phyloP scores from a whole-genome alignment of 30 jellyfish, hydroid and myxozoan genomes.

The Aurelia sp. region DNA sequence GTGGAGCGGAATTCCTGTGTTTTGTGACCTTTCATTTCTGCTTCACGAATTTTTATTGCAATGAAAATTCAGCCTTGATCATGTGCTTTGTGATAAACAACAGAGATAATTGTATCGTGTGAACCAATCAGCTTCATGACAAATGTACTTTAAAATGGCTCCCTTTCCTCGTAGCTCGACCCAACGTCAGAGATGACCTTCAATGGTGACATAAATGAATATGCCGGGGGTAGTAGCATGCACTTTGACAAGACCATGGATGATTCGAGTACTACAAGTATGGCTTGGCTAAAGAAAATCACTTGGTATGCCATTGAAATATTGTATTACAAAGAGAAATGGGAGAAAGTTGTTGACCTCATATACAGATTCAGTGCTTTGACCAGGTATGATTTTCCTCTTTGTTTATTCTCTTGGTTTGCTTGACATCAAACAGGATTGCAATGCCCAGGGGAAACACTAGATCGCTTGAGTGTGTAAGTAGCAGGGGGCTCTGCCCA shows the following conservation, averaged over 20 bases:
- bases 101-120: no score
- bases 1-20: no score
- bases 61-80: no score
- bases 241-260: slow-evolving; percentile 56
- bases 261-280: slow-evolving; percentile 40
- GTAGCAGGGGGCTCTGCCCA: no score
- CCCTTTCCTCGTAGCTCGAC: background rate
- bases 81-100: no score
- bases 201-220: slow-evolving; percentile 29
- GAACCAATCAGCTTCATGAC: no score
- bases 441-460: no score
- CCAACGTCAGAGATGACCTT: slow-evolving; percentile 12
- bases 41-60: no score
- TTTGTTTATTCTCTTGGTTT: background rate
- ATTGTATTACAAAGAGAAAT: slow-evolving; percentile 80
- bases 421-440: no score
- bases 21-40: no score
- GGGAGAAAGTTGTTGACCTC: slow-evolving; percentile 76
- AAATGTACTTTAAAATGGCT: no score
- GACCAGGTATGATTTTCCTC: slow-evolving; percentile 60
- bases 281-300: slow-evolving; percentile 67
- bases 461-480: no score
- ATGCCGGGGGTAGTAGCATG: slow-evolving; percentile 68
- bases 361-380: slow-evolving; percentile 68
- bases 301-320: slow-evolving; percentile 86